These are phyloP conservation scores for Seira sanloemensis DNA, from an alignment of 2,888 invertebrate genomes.

Conservation along the genomic window DNA sequence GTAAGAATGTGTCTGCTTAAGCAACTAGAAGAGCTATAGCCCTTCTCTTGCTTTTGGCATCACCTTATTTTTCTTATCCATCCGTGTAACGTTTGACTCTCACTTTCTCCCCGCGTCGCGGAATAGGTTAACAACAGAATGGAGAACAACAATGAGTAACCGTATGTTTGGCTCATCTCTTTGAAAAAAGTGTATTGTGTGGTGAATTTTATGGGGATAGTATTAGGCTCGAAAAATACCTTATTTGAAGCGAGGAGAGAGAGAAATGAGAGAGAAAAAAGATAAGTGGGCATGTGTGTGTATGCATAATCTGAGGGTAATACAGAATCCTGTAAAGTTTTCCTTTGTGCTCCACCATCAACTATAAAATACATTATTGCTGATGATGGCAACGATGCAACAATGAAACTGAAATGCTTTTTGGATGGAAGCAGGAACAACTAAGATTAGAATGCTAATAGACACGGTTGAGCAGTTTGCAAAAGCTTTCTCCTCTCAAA, in stretches of 20 bases:
- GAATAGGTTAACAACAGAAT: not conserved
- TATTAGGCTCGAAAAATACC: not conserved
- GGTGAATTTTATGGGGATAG: not conserved
- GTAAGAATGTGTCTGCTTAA: constrained; percentile 4
- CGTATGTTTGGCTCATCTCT: not conserved
- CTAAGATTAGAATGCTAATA: constrained; percentile 58
- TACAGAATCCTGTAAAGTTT: not conserved
- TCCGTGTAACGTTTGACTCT: not conserved
- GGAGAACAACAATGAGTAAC: constrained; percentile 3
- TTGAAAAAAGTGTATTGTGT: not conserved
- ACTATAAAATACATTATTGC: constrained; percentile 37
- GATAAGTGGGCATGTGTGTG: not conserved
- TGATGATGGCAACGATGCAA: constrained; percentile 6
- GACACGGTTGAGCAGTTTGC: constrained; percentile 53
- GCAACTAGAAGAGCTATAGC: constrained; percentile 19
- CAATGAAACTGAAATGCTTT: constrained; percentile 31
- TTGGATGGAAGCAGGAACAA: constrained; percentile 37
- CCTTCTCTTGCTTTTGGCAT: not conserved
- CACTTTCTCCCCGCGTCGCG: not conserved
- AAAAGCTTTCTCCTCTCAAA: constrained; percentile 29
- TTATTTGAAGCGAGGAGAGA: not conserved
- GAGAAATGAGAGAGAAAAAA: no score
- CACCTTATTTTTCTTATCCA: constrained; percentile 26
- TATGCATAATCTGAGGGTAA: not conserved
- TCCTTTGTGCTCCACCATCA: not conserved